Base-by-base conservation (phyloP, 2,113 vertebrate species). In the Tupaia tana region DNA sequence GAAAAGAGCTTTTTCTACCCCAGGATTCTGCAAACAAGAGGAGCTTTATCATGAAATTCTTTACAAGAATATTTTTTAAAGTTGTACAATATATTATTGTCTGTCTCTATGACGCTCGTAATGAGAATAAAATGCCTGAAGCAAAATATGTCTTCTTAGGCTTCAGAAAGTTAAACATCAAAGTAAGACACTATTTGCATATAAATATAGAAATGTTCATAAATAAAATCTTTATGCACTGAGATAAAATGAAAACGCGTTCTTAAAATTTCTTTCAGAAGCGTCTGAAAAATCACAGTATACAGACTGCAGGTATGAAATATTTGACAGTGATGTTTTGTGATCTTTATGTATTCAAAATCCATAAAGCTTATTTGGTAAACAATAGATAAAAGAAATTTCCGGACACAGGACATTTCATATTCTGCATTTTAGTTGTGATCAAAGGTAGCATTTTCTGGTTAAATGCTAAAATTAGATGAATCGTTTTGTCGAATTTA, bases 181-280 rank as follows among this genome's bases (percentile, higher is more conserved):
- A 93, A 94, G 96, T 93, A 96, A 97, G 92, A 79, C 83, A 91
- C 59, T 54, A 94, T 95, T 97, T 97, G 78, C 69, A 96, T 94
- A 89, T 91, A 94, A 96, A 97, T 94, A 56, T 58, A 56, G 80
- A 90, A 96, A 79, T 29, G 34, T 97, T 96, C 71, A 59, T 91
- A 96, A 97, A 97, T 96, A 90, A 92, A 93, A 90, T 95, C 94
- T 97, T 97, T 96, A 92, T 97, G 74, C 66, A 84, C 87, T 74
- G 71, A 86, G 69, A 79, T 61, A 86, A 96, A 97, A 95, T 83
- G 84, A 93, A 97, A 97, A 94, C 27, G 73, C 56, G 69, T 86
- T 92, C 63, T 84, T 91, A 81, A 97, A 86, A 73, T 58, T 89
- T 94, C 97, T 98, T 95, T 9, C 3, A 93, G 22, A 94, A 95